Evolutionary conservation across 2,113 vertebrate species (phyloP).

Genomic region (Myanophis thanlyinensis): DNA sequence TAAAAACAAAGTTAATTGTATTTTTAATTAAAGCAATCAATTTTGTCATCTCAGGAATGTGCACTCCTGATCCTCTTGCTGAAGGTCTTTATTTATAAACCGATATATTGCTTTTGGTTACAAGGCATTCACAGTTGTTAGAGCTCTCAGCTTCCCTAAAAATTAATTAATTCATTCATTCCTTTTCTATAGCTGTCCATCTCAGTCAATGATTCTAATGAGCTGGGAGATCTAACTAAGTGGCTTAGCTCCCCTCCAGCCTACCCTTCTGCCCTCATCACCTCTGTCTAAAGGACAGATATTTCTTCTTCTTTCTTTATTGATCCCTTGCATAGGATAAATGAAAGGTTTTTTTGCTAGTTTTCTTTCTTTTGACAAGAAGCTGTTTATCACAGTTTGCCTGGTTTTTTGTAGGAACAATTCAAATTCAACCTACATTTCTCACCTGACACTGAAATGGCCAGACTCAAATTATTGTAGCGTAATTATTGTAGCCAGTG

Average conservation of each 20-base stretch:
- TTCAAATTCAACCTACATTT: neutral
- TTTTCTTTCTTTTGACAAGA: neutral
- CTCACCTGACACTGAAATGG: neutral
- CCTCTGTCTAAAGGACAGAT: neutral
- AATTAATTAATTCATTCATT: neutral
- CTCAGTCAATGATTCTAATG: too few species aligned
- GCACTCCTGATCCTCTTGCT: conserved; percentile 38
- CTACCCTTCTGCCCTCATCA: neutral
- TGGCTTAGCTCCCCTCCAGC: neutral
- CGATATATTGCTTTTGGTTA: neutral
- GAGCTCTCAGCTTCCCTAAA: neutral
- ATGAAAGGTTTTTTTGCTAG: neutral
- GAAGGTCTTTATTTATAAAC: neutral
- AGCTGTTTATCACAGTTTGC: neutral
- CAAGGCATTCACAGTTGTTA: neutral
- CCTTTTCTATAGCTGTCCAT: too few species aligned
- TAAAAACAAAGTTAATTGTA: neutral
- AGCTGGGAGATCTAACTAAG: neutral
- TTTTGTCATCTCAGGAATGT: neutral
- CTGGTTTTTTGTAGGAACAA: neutral
- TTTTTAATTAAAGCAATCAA: neutral
- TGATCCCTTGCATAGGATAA: neutral
- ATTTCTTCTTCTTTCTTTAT: neutral
- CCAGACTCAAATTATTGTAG: neutral
- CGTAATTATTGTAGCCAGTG: too few species aligned